Conservation (phyloP, 1,140 invertebrate genomes). For the Dendrolimus kikuchii region DNA sequence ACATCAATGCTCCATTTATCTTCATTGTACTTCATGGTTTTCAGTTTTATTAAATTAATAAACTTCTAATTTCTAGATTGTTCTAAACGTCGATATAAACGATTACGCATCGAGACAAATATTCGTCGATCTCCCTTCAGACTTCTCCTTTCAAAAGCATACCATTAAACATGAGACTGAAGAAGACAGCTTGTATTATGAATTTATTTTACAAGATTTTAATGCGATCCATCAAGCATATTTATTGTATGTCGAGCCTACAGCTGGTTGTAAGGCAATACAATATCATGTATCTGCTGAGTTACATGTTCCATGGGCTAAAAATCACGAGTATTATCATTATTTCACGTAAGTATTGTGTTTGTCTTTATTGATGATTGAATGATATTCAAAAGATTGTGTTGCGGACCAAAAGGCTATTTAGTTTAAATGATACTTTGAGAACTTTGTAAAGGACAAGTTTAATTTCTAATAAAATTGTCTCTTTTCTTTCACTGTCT, state of each 20-base stretch:
- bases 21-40: not conserved
- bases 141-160: conserved; percentile 31
- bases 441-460: no score
- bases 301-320: conserved; percentile 76
- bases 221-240: conserved; percentile 75
- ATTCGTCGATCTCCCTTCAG: conserved; percentile 67
- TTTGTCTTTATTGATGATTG: not conserved
- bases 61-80: conserved; percentile 63
- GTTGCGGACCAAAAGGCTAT: no score
- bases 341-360: conserved; percentile 73
- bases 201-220: conserved; percentile 73
- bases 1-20: no score
- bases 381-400: no score
- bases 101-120: conserved; percentile 72
- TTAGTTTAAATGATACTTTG: no score
- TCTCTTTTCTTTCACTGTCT: not conserved
- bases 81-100: conserved; percentile 78
- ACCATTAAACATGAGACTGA: conserved; percentile 69
- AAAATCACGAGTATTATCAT: conserved; percentile 74
- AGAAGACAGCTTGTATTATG: conserved; percentile 73
- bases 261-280: conserved; percentile 51
- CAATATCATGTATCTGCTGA: conserved; percentile 74
- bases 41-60: not conserved
- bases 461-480: not conserved
- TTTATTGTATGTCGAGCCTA: conserved; percentile 72